Percentiles rank a stretch among this genome's conserved stretches.
These are phyloP conservation scores for Vicugna pacos DNA, from an alignment of 2,113 vertebrate genomes.

Conservation along the genomic window DNA sequence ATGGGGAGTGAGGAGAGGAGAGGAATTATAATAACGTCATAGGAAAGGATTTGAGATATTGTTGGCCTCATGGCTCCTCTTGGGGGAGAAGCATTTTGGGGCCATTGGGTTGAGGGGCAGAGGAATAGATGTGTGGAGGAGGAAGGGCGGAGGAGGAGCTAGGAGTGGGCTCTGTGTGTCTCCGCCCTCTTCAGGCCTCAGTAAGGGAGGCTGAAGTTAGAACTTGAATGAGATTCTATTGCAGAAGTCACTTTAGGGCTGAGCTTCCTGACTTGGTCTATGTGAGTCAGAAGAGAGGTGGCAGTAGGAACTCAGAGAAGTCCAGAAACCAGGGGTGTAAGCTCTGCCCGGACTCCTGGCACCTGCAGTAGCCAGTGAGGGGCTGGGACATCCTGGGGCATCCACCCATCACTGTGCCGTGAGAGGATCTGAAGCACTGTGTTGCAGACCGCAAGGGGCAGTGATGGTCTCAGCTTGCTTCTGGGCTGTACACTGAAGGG, in stretches of 20 bases:
- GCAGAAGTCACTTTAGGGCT: background rate
- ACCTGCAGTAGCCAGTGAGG: too few relatives aligned
- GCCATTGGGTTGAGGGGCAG: background rate
- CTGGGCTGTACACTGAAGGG: background rate
- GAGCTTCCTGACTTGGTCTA: background rate
- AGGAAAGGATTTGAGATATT: background rate
- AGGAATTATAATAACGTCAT: background rate
- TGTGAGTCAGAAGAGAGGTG: rapidly evolving
- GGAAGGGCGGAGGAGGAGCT: rapidly evolving
- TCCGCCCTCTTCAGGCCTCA: background rate
- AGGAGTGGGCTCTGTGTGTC: background rate
- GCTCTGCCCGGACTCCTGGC: too few relatives aligned
- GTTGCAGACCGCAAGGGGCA: background rate
- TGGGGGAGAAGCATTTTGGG: background rate
- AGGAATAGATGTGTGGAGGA: rapidly evolving
- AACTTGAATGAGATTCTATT: background rate
- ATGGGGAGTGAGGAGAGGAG: background rate
- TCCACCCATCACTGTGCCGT: rapidly evolving
- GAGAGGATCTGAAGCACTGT: background rate
- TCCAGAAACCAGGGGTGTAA: rapidly evolving
- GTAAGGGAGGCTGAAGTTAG: background rate
- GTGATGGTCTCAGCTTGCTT: background rate
- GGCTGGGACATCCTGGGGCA: rapidly evolving
- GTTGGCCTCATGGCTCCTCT: rapidly evolving
- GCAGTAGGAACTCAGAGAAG: too few relatives aligned